Base-by-base conservation (phyloP, 2,797 vertebrate species). In the Ispidina picta region DNA sequence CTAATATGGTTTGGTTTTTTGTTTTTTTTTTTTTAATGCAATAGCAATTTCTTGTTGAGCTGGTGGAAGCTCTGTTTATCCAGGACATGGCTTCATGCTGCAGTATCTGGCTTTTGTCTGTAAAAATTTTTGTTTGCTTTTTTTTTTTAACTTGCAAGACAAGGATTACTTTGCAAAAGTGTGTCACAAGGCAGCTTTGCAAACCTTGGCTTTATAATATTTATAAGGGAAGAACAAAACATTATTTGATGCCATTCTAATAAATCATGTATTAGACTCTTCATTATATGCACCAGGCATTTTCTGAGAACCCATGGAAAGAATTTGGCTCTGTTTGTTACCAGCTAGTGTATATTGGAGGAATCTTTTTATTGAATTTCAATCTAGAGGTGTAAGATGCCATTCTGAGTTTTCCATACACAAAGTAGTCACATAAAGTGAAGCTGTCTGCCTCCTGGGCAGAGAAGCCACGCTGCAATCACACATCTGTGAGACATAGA, bases 291-390 rank as follows among this genome's bases (percentile, higher is more conserved):
- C 7, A 83, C 18, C 19, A 56, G 90, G 48, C 18, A 16, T 60
- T 43, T 73, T 83, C 66, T 82, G 68, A 75, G 37, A 65, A 23
- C 29, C 21, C 10, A 22, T 60, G 51, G 74, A 82, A 93, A 78
- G 55, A 89, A 92, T 81, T 72, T 72, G 49, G 5, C 37, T 89
- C 51, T 79, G 29, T 73, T 92, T 73, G n/a, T 64, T 77, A 73
- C 52, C 2, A 17, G 52, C 48, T 63, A 58, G 15, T 78, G 33
- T 72, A 52, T 75, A 83, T 85, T 76, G 74, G 37, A 63, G 14
- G 43, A 87, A 80, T 88, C 86, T 88, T 88, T 92, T 81, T 56
- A 49, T 6, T 81, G 29, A 69, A 49, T 84, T 93, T 83, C 82
- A 91, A 88, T 71, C 15, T 16, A 46, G 43, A 12, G 2, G 4